Evolutionary conservation across 2,797 vertebrate species (phyloP), one percentile per base, ranked within the genome.

Genomic region (Gallinago nigripennis): DNA sequence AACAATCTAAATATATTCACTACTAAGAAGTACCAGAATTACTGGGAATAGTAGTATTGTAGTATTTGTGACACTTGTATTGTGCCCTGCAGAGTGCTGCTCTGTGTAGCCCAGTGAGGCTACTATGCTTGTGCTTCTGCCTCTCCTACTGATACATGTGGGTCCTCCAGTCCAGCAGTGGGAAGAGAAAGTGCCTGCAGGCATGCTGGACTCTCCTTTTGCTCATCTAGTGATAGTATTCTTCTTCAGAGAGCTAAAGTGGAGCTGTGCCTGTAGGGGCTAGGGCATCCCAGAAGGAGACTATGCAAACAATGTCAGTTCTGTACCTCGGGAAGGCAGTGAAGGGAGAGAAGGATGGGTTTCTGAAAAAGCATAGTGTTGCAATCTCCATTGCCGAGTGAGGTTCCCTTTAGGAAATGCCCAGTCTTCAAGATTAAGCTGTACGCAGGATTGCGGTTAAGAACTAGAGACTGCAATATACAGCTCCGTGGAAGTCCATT

Each of bases 321-420:
- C 39, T 8, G 2, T 73, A 39, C 46, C 28, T 81, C 43, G 20
- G 33, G 41, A 90, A 53, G 31, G 10, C 31, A 31, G 7, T 9
- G 10, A 70, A 73, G 43, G n/a, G 54, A 65, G 28, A 72, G 25
- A 30, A 51, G 11, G 9, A 21, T 58, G 56, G 1, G 5, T 63
- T 90, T 77, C 88, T 88, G 72, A 43, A 87, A 77, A 57, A 14
- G 17, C 0, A 0, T 13, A 18, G 37, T 54, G 33, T 45, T 88
- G 20, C 28, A 28, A 0, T 68, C 31, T 66, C 8, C 5, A 2
- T 63, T 0, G 0, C 39, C 13, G 46, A n/a, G 3, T 79, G 41
- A n/a, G 65, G 24, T 60, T 88, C 9, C 28, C 13, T 66, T 82
- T 56, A 43, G 39, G 57, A 88, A 81, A 24, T 37, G 18, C 16